These are phyloP conservation scores for Pygmarrhopalites habei DNA, from an alignment of 1,140 invertebrate genomes.

Conservation along the genomic window DNA sequence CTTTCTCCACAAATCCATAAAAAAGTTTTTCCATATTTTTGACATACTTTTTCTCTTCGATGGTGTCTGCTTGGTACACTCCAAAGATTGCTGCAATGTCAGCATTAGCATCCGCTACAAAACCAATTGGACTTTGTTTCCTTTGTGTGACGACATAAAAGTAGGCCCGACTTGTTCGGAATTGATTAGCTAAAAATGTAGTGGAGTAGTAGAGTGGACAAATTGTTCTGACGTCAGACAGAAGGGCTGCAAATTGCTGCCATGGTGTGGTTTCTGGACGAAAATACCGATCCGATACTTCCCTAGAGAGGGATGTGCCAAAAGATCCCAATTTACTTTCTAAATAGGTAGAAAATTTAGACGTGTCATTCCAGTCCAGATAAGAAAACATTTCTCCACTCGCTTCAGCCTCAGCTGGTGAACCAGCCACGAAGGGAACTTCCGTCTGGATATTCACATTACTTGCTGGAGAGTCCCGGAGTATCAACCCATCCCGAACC, in stretches of 20 bases:
- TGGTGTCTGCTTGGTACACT: slow-evolving; percentile 59
- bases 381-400: slow-evolving; percentile 31
- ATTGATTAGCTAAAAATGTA: slow-evolving; percentile 47
- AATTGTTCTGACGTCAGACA: slow-evolving; percentile 68
- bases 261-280: slow-evolving; percentile 28
- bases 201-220: slow-evolving; percentile 62
- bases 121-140: slow-evolving; percentile 41
- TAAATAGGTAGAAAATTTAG: slow-evolving; percentile 25
- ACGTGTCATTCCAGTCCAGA: slow-evolving; percentile 33
- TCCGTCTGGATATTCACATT: not conserved
- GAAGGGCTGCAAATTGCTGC: slow-evolving; percentile 49
- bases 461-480: slow-evolving; percentile 46
- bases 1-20: slow-evolving; percentile 65
- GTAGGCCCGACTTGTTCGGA: slow-evolving; percentile 49
- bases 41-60: slow-evolving; percentile 62
- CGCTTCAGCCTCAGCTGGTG: slow-evolving; percentile 27
- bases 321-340: slow-evolving; percentile 30
- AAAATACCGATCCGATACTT: slow-evolving; percentile 27
- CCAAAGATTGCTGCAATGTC: slow-evolving; percentile 72
- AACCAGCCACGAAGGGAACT: slow-evolving; percentile 22
- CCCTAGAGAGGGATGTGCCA: slow-evolving; percentile 18
- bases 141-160: slow-evolving; percentile 64
- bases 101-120: slow-evolving; percentile 55
- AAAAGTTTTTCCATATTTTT: slow-evolving; percentile 72
- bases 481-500: slow-evolving; percentile 59